These are phyloP conservation scores for Cacatua alba DNA, from an alignment of 2,113 vertebrate genomes.

Conservation along the genomic window DNA sequence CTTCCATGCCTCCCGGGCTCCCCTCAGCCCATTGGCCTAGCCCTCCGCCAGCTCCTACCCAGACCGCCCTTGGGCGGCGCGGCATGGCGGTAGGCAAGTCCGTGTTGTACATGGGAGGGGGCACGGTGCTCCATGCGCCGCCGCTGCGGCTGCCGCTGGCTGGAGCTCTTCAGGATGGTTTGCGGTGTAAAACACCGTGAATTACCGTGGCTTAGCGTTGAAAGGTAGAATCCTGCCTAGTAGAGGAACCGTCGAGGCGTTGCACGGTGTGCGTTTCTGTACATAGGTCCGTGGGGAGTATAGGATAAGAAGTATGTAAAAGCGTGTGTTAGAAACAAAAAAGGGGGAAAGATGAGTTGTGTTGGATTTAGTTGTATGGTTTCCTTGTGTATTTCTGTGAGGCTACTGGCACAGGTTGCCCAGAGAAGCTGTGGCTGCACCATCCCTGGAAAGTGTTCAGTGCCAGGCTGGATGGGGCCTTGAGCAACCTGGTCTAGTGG, in stretches of 20 bases:
- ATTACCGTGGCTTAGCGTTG: rapidly evolving
- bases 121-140: background rate
- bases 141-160: background rate
- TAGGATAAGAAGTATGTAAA: rapidly evolving
- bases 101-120: background rate
- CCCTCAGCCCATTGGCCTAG: too few relatives aligned
- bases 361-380: rapidly evolving
- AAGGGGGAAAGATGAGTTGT: rapidly evolving
- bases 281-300: rapidly evolving
- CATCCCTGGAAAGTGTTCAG: background rate
- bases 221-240: background rate
- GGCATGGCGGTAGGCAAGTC: background rate
- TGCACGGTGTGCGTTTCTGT: rapidly evolving
- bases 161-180: rapidly evolving
- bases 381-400: background rate
- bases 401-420: background rate
- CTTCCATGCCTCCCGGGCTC: too few relatives aligned
- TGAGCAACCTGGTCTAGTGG: background rate
- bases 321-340: background rate
- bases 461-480: background rate
- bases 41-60: background rate
- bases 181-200: rapidly evolving
- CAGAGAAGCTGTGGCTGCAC: background rate
- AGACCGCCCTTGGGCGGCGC: background rate
- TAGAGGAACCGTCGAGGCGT: rapidly evolving